Conservation (phyloP, 2,888 invertebrate genomes). For the Acrobasis consociella region DNA sequence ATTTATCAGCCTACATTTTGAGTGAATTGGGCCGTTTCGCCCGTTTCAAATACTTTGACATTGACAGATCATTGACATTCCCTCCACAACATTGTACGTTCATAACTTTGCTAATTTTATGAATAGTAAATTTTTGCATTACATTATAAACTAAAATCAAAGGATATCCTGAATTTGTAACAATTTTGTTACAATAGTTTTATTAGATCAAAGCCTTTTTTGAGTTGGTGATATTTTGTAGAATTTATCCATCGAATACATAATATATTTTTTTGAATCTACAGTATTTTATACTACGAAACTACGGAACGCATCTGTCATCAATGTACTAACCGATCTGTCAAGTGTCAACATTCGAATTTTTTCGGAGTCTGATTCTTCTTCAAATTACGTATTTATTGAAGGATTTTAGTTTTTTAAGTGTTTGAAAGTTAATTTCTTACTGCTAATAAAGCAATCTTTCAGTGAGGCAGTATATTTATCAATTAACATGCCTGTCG, state of each 20-base stretch:
- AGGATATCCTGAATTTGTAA: too few species aligned
- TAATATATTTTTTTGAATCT: too few species aligned
- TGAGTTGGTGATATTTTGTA: too few species aligned
- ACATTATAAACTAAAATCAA: too few species aligned
- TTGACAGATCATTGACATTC: neutral
- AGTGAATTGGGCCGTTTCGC: neutral
- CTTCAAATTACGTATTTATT: neutral
- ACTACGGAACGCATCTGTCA: too few species aligned
- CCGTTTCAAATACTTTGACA: neutral
- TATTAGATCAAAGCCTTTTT: too few species aligned
- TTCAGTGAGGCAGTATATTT: neutral
- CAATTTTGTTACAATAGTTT: too few species aligned
- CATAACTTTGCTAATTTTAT: neutral
- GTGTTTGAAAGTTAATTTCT: conserved; percentile 14
- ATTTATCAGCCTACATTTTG: too few species aligned
- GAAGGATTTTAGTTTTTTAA: neutral
- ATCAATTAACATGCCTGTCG: conserved; percentile 83
- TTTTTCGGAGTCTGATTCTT: neutral
- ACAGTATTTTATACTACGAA: too few species aligned
- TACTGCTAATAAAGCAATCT: neutral
- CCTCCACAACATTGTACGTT: neutral
- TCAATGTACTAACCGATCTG: neutral
- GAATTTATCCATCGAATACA: too few species aligned
- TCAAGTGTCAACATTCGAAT: neutral
- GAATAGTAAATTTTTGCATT: too few species aligned